Conservation (phyloP, 2,888 invertebrate genomes). For the Conus canariensis region DNA sequence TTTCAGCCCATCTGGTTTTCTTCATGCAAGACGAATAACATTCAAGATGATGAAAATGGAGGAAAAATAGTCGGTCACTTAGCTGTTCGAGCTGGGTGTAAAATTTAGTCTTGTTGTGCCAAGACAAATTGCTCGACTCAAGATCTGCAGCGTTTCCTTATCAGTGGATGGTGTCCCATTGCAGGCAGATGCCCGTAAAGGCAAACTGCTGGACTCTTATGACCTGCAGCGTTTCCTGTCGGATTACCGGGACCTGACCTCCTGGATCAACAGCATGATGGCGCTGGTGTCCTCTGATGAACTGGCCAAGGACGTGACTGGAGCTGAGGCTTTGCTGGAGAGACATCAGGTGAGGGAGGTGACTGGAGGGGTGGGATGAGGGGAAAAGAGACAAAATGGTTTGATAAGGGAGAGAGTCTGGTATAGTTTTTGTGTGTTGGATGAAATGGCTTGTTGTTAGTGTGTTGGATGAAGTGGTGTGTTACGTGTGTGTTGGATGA, state of each 20-base stretch:
- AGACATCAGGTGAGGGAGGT: constrained; percentile 90
- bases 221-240: constrained; percentile 98
- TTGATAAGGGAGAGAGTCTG: neutral
- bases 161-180: neutral
- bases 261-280: constrained; percentile 99
- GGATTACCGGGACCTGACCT: constrained; percentile 97
- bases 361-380: neutral
- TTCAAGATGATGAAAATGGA: no score
- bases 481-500: no score
- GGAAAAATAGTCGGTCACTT: no score
- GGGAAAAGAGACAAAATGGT: neutral
- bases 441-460: neutral
- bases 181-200: constrained; percentile 94
- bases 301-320: constrained; percentile 98
- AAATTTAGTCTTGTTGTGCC: no score
- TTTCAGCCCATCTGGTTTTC: no score
- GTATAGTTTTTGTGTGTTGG: no score
- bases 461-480: neutral
- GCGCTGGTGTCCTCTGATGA: constrained; percentile 98
- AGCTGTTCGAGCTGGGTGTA: no score
- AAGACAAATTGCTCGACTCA: no score
- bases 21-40: no score
- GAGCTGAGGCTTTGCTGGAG: constrained; percentile 98
- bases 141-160: no score
- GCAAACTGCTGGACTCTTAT: constrained; percentile 97